Evolutionary conservation across 2,888 invertebrate species (phyloP), one percentile per base, ranked within the genome.

Genomic region (Papilio gigon): DNA sequence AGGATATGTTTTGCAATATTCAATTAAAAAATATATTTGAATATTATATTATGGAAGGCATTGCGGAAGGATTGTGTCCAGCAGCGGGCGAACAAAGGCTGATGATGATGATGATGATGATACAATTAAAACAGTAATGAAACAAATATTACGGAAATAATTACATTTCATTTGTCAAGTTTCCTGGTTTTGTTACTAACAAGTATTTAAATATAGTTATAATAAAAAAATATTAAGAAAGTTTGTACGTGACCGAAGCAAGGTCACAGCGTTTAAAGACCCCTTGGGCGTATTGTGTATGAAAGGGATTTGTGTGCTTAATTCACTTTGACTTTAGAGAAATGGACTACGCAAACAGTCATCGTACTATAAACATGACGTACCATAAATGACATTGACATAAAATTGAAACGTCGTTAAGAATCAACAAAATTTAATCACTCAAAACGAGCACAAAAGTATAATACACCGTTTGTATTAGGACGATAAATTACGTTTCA

Each of bases 211-310:
- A 50, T 50, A 50, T 50, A 6, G 25, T 27, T n/a, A 30, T n/a
- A 53, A 30, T 53, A 30, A 17, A 53, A 53, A 30, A 53, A 22
- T 25, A 4, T 30, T 17, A 27, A 53, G 22, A 60, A 37, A 33
- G 17, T 22, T 22, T 35, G 60, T 60, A 60, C 40, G 60, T 60
- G 60, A 60, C 60, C 20, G 37, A 22, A 35, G 40, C 60, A 60
- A 60, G 40, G 60, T 37, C 25, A 25, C 60, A 60, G 25, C 37
- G 60, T 60, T 60, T 60, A 40, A 14, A 20, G 60, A 60, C 22
- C 60, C 37, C 25, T 40, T 60, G 22, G 20, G 1, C 22, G 8
- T 12, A 60, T 40, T 40, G 25, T 60, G 2, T 25, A 60, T 60
- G 40, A 37, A 60, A 25, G 25, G 60, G 40, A 37, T 60, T 60